These are phyloP conservation scores for Oncorhynchus tshawytscha DNA, from an alignment of 2,113 vertebrate genomes.

Conservation along the genomic window DNA sequence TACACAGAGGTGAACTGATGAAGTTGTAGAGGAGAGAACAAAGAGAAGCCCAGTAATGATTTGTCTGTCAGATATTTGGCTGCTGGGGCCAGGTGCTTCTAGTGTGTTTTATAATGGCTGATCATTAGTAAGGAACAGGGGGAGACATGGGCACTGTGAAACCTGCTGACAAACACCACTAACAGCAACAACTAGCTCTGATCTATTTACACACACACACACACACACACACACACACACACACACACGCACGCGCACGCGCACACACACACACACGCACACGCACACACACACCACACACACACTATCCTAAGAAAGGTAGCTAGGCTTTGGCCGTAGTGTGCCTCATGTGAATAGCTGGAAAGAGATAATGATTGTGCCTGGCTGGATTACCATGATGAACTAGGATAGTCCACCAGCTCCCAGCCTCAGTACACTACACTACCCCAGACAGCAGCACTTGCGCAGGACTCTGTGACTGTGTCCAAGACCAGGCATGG, in stretches of 20 bases:
- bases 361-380: slow-evolving; percentile 37
- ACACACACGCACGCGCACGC: not conserved
- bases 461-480: too few relatives aligned
- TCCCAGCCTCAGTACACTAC: not conserved
- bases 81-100: slow-evolving; percentile 18
- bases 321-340: slow-evolving; percentile 7
- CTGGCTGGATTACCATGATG: slow-evolving; percentile 26
- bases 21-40: slow-evolving; percentile 50
- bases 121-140: slow-evolving; percentile 39
- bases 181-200: slow-evolving; percentile 46
- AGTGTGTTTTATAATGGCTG: slow-evolving; percentile 13
- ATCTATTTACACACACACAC: slow-evolving; percentile 52
- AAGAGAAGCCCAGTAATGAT: slow-evolving; percentile 53
- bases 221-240: not conserved
- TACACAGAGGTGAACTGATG: slow-evolving; percentile 35
- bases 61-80: slow-evolving; percentile 49
- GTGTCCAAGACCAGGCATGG: too few relatives aligned
- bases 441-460: not conserved
- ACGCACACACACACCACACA: not conserved
- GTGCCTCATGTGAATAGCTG: slow-evolving; percentile 25
- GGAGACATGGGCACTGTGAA: slow-evolving; percentile 25
- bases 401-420: slow-evolving; percentile 12
- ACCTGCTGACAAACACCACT: slow-evolving; percentile 47
- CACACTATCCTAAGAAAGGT: too few relatives aligned
- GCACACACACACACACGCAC: not conserved